These are phyloP conservation scores for Copidosoma floridanum DNA, from an alignment of 1,140 invertebrate species.

Conservation along the genomic window DNA sequence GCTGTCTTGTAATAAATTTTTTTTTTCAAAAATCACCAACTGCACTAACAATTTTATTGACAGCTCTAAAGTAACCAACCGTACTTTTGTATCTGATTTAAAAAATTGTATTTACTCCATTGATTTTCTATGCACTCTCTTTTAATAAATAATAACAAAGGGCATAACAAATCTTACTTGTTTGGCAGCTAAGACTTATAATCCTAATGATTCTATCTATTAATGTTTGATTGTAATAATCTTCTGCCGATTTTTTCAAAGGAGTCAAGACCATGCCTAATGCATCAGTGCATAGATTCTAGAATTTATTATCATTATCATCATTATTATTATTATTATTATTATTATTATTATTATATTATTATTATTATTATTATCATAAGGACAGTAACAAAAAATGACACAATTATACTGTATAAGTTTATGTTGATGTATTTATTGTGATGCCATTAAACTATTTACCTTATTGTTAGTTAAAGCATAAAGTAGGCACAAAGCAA, in stretches of 20 bases:
- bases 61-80: constrained; percentile 90
- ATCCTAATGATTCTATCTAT: constrained; percentile 80
- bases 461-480: constrained; percentile 92
- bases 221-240: constrained; percentile 71
- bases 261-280: constrained; percentile 66
- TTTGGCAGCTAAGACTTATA: constrained; percentile 78
- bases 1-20: constrained; percentile 53
- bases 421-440: constrained; percentile 16
- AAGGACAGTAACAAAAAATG: too few species aligned
- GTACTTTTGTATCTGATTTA: constrained; percentile 70
- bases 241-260: constrained; percentile 50
- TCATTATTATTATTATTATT: too few species aligned
- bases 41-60: constrained; percentile 74
- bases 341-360: too few species aligned
- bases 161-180: constrained; percentile 58
- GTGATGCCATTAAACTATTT: constrained; percentile 49
- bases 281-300: constrained; percentile 74
- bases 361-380: too few species aligned
- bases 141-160: constrained; percentile 2
- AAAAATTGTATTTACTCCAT: constrained; percentile 22
- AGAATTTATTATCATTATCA: too few species aligned
- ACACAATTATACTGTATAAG: too few species aligned
- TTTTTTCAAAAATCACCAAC: constrained; percentile 56
- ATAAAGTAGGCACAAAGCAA: constrained; percentile 89
- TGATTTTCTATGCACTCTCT: neutral